Evolutionary conservation across 2,888 invertebrate species (phyloP).

Genomic region (Agrilus biguttatus): DNA sequence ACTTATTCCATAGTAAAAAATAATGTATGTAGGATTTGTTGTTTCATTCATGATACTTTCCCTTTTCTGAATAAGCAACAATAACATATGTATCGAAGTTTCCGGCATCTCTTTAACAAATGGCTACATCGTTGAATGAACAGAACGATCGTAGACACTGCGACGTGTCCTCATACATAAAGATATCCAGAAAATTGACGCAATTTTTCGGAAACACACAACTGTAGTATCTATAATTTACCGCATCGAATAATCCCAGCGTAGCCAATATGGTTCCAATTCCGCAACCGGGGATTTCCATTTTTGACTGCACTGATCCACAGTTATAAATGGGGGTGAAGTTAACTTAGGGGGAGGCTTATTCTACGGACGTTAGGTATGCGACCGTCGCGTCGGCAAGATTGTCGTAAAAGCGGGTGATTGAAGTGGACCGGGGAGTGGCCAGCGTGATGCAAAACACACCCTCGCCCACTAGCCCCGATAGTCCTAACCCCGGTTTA

Average conservation of each 20-base stretch:
- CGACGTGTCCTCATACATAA: too few species aligned
- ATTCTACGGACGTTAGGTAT: conserved; percentile 11
- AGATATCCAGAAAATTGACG: conserved; percentile 6
- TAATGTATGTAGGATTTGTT: too few species aligned
- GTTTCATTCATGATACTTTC: too few species aligned
- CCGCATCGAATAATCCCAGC: conserved; percentile 20
- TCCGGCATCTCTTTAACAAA: too few species aligned
- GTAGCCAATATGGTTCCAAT: conserved; percentile 24
- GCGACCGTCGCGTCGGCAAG: too few species aligned
- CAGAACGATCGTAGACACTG: too few species aligned
- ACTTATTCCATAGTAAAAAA: too few species aligned
- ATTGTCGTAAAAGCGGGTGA: too few species aligned
- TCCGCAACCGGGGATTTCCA: conserved; percentile 24
- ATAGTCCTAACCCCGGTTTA: conserved; percentile 15
- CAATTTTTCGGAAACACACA: conserved; percentile 13
- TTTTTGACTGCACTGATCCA: conserved; percentile 31
- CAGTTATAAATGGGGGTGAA: conserved; percentile 24
- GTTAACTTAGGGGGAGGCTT: conserved; percentile 20
- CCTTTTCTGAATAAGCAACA: too few species aligned
- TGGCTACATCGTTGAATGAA: too few species aligned
- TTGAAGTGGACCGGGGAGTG: conserved; percentile 25
- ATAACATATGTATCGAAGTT: too few species aligned
- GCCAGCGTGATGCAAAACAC: conserved; percentile 23
- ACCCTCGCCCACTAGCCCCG: conserved; percentile 20
- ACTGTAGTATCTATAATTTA: conserved; percentile 22